Evolutionary conservation across 2,113 vertebrate species (phyloP), one percentile per base, ranked within the genome.

Genomic region (Myrmophylax atrothorax): DNA sequence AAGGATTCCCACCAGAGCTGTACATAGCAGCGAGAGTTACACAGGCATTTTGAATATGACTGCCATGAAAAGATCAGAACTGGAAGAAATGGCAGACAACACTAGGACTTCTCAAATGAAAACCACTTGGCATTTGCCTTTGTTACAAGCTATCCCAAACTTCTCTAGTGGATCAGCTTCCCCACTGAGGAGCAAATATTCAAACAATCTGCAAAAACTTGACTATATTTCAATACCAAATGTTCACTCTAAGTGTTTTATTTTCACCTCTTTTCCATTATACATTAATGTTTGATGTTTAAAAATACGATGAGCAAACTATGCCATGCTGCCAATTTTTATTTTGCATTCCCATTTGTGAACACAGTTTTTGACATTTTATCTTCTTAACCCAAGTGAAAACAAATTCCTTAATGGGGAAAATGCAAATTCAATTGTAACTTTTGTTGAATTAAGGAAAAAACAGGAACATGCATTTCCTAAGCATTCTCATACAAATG

Each of bases 211-310:
- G 68, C 67, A 77, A 82, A 95, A 93, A 70, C 55, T 42, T 42
- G 67, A 77, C 82, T 80, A 35, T 29, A 42, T 93, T 87, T 84
- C 85, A 93, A 88, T 59, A 92, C 94, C 94, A 96, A 94, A 90
- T 95, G 88, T 94, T 96, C 90, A 33, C 55, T 92, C 12, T 29
- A 24, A 79, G n/a, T 59, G 86, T 84, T 94, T 92, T 87, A 85
- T 85, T 95, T 94, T 90, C 88, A 93, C 88, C 83, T 86, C 90
- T 92, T 58, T 74, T 94, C 53, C 46, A 80, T 77, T 88, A 80
- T 75, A 92, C 14, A 83, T 62, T 92, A 90, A 94, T 80, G 63
- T 28, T 82, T 92, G 85, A 80, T 93, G 88, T 7, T 77, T 35
- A 90, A 92, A 96, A 95, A 86, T 68, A 88, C 0, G 12, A 79